These are phyloP conservation scores for Penaeus japonicus DNA, from an alignment of 1,140 invertebrate genomes.

Conservation along the genomic window DNA sequence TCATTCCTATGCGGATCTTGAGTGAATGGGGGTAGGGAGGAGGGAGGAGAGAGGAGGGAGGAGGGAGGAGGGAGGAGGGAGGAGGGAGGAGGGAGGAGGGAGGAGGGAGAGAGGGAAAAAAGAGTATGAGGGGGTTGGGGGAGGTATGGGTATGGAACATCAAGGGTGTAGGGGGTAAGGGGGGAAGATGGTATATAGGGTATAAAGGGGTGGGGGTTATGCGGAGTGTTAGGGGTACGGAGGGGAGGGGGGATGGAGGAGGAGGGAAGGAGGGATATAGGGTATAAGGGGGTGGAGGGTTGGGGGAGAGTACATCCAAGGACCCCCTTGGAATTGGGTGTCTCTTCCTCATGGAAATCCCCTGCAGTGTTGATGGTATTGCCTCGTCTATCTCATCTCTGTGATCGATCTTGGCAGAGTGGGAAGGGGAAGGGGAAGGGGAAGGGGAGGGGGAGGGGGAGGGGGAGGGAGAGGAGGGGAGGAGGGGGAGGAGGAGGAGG, in stretches of 20 bases:
- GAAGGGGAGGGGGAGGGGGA: too few species aligned
- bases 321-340: background rate
- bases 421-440: too few species aligned
- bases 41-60: background rate
- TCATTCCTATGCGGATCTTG: background rate
- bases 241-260: background rate
- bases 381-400: too few species aligned
- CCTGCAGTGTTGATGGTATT: too few species aligned
- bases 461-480: too few species aligned
- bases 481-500: too few species aligned
- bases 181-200: background rate
- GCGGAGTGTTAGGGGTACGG: background rate
- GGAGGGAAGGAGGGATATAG: background rate
- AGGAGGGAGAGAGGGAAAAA: background rate
- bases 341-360: background rate
- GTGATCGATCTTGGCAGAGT: too few species aligned
- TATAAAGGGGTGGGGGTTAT: background rate
- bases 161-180: background rate
- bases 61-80: background rate
- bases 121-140: background rate
- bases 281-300: background rate
- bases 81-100: background rate
- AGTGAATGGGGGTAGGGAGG: background rate
- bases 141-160: too few species aligned
- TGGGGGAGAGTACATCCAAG: background rate